Conservation (phyloP, 2,113 vertebrate species). For the Geococcyx californianus region DNA sequence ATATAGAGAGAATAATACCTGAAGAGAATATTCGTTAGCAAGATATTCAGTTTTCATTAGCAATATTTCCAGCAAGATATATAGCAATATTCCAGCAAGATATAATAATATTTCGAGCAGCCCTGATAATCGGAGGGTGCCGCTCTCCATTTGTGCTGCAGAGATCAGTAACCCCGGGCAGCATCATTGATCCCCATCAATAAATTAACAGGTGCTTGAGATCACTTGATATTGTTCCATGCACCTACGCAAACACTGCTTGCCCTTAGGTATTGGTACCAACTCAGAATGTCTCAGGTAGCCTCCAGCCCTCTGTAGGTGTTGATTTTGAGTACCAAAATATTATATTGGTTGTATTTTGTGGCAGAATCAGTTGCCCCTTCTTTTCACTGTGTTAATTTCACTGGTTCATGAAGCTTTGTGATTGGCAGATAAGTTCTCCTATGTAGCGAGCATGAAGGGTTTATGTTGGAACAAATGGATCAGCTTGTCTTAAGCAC, state of each 20-base stretch:
- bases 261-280: fast-evolving
- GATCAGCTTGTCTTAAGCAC: background rate
- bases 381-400: background rate
- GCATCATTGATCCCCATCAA: background rate
- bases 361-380: background rate
- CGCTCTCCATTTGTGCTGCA: background rate
- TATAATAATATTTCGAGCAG: background rate
- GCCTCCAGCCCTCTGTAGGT: background rate
- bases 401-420: background rate
- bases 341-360: background rate
- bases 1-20: no score
- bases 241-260: background rate
- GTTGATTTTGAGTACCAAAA: background rate
- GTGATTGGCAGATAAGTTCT: background rate
- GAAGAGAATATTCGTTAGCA: no score
- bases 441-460: background rate
- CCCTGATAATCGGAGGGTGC: background rate
- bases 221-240: fast-evolving
- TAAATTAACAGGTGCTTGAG: background rate
- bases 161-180: background rate
- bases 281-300: background rate
- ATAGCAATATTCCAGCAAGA: no score
- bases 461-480: background rate
- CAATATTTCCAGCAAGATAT: no score
- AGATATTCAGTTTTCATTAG: no score